These are phyloP conservation scores for Volucella inflata DNA, from an alignment of 2,888 invertebrate genomes.

Conservation along the genomic window DNA sequence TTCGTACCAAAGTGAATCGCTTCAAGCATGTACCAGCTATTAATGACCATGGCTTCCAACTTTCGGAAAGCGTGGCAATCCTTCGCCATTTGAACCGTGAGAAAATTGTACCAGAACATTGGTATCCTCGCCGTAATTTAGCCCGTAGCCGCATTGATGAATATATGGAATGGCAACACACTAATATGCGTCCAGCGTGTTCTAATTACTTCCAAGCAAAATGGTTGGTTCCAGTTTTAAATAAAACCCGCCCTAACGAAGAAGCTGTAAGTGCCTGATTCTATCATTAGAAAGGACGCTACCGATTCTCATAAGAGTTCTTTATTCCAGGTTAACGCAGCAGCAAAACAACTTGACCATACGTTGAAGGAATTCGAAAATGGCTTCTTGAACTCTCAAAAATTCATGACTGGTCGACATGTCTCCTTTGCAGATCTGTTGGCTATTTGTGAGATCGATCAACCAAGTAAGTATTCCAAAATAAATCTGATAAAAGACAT, in stretches of 20 bases:
- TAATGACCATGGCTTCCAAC: constrained; percentile 87
- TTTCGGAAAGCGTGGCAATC: constrained; percentile 89
- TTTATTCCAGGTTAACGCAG: constrained; percentile 78
- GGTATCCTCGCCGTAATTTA: constrained; percentile 88
- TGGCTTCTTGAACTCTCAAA: constrained; percentile 83
- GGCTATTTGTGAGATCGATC: constrained; percentile 91
- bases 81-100: constrained; percentile 87
- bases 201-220: constrained; percentile 86
- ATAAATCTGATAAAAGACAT: neutral
- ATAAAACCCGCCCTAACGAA: constrained; percentile 84
- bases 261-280: constrained; percentile 80
- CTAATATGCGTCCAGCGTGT: constrained; percentile 86
- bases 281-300: neutral
- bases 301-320: neutral
- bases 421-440: constrained; percentile 90
- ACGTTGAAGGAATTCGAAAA: constrained; percentile 86
- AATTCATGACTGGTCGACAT: constrained; percentile 86
- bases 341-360: constrained; percentile 84
- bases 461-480: constrained; percentile 86
- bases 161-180: constrained; percentile 90
- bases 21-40: constrained; percentile 88
- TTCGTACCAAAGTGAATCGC: constrained; percentile 85
- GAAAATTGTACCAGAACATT: constrained; percentile 85
- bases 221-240: constrained; percentile 84
- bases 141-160: constrained; percentile 88